Evolutionary conservation across 2,113 vertebrate genomes (phyloP).

Genomic region (Azemiops feae): DNA sequence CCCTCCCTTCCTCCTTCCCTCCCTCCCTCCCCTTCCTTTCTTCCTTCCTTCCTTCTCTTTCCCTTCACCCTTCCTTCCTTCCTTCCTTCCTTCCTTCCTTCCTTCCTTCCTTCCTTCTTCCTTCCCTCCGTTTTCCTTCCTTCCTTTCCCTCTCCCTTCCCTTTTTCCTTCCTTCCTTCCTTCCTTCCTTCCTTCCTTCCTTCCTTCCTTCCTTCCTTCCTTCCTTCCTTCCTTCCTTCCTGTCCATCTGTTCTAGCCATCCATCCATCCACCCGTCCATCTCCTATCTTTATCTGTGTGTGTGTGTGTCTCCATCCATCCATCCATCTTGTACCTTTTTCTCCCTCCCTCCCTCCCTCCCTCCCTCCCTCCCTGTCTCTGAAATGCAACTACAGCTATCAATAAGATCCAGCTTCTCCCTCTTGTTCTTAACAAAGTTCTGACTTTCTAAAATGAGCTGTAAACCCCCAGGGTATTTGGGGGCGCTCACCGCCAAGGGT

Average conservation of each 20-base stretch:
- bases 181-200: too few species aligned
- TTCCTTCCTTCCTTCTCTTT: too few species aligned
- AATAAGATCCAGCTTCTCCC: not conserved
- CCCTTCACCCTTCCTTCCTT: too few species aligned
- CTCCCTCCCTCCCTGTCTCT: not conserved
- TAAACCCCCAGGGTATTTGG: not conserved
- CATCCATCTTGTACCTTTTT: not conserved
- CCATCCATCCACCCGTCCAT: not conserved
- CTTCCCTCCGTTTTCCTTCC: too few species aligned
- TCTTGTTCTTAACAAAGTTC: not conserved
- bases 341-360: not conserved
- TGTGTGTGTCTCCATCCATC: not conserved
- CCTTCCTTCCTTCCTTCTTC: too few species aligned
- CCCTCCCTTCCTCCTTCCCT: too few species aligned
- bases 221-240: not conserved
- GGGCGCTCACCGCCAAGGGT: not conserved
- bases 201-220: not conserved
- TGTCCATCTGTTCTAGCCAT: not conserved
- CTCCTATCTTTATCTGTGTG: too few species aligned
- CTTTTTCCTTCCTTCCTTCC: too few species aligned
- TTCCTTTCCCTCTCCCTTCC: too few species aligned
- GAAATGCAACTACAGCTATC: too few species aligned
- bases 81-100: too few species aligned
- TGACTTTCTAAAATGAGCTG: not conserved
- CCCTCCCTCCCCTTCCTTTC: too few species aligned